Evolutionary conservation across 2,888 invertebrate species (phyloP), one percentile per base, ranked within the genome.

Genomic region (Cephalotes varians): DNA sequence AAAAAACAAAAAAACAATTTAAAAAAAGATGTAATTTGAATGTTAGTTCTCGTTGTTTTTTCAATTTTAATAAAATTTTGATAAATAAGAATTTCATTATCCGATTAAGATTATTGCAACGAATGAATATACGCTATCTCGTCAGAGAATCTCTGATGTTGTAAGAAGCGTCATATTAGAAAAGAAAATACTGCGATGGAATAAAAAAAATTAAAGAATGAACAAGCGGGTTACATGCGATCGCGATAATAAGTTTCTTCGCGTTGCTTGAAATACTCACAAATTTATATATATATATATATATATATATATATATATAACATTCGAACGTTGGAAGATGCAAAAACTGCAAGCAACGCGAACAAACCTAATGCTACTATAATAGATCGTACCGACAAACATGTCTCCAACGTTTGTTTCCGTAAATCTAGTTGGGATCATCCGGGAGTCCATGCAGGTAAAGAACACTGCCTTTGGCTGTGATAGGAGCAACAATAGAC

Each of bases 401-500:
- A 99, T 99, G 94, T 99, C 99, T 64, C 99, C 99, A 87, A 99
- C 98, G 95, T 98, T 97, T 79, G 98, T 98, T 95, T 98, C 98
- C 80, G 98, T 98, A 95, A 99, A 98, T 94, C 98, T 96, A 83
- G 99, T 98, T 34, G 99, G 99, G 91, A 99, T 97, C 97, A 99
- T 98, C 95, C 99, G 96, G 94, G 98, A 98, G 96, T 99, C 99
- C 97, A 99, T 99, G 95, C 99, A 99, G 60, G 99, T 98, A 95
- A 99, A 99, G 95, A 99, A 98, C 85, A 99, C 97, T 87, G 99
- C 98, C 96, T 98, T 98, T 25, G 99, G 99, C 98, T 99, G 95
- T 94, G 91, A 90, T 90, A 83, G 91, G 86, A 91, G 87, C 81
- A 90, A 91, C 54, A 64, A 85, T 28, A 84, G n/a, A 85, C 40